Conservation (phyloP, 2,113 vertebrate genomes). For the Ivindomyrus marchei region DNA sequence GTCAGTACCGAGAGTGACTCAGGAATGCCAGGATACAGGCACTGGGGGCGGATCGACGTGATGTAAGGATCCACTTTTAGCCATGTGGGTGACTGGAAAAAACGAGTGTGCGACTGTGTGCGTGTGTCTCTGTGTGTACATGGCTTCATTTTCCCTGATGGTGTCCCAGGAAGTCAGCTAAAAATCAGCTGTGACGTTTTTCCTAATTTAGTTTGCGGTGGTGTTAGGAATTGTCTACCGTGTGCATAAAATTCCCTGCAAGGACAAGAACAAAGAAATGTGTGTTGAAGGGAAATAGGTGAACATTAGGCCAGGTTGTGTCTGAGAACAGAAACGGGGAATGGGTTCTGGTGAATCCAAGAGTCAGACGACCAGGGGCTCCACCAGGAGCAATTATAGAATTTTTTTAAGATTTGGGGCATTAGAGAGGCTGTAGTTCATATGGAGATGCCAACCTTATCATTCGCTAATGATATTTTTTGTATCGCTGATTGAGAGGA, state of each 20-base stretch:
- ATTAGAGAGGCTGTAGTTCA: not conserved
- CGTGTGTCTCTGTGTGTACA: not conserved
- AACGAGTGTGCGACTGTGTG: not conserved
- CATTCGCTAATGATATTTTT: not conserved
- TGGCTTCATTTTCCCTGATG: not conserved
- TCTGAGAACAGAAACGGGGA: not conserved
- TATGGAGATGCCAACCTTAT: not conserved
- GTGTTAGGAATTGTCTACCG: not conserved
- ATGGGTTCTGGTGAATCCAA: not conserved
- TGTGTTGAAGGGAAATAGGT: not conserved
- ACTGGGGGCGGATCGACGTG: not conserved
- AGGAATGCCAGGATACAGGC: not conserved
- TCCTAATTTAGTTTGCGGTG: not conserved
- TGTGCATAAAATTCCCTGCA: not conserved
- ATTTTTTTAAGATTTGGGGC: not conserved
- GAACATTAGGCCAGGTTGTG: not conserved
- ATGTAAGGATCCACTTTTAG: not conserved
- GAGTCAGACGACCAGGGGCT: not conserved
- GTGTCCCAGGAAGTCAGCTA: not conserved
- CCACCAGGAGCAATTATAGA: not conserved
- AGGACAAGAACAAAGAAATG: not conserved
- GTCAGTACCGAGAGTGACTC: not conserved
- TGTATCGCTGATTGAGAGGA: not conserved
- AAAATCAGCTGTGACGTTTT: not conserved
- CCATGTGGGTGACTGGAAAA: not conserved